These are phyloP conservation scores for Pteropus alecto DNA, from an alignment of 2,113 vertebrate genomes.

Conservation along the genomic window DNA sequence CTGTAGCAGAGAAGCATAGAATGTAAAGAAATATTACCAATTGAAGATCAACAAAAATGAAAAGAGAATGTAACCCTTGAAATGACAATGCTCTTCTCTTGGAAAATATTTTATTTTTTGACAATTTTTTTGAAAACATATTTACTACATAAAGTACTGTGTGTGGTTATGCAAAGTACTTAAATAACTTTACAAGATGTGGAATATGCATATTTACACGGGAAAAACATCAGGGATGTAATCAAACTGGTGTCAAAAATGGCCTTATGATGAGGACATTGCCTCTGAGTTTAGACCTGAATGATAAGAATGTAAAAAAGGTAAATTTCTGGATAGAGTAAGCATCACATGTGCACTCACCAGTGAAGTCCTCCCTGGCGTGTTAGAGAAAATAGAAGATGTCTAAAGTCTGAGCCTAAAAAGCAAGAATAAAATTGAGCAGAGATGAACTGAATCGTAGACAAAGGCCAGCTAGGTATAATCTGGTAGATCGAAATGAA, in stretches of 20 bases:
- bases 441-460: not conserved
- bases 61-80: not conserved
- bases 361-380: fast-evolving
- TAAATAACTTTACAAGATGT: not conserved
- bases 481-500: not conserved
- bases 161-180: not conserved
- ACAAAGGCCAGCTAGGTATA: not conserved
- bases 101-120: slow-evolving; percentile 4
- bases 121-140: not conserved
- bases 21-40: not conserved
- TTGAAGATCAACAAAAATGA: not conserved
- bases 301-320: not conserved
- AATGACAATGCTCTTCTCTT: not conserved
- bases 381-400: not conserved
- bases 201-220: not conserved
- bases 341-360: not conserved
- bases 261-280: not conserved
- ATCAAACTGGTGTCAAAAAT: not conserved
- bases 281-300: not conserved
- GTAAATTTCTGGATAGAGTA: not conserved
- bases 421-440: not conserved
- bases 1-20: not conserved
- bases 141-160: not conserved
- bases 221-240: not conserved
- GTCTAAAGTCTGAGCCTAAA: not conserved